phyloP scores from a whole-genome alignment of 2,888 invertebrate genomes.

The Aquatica leii region DNA sequence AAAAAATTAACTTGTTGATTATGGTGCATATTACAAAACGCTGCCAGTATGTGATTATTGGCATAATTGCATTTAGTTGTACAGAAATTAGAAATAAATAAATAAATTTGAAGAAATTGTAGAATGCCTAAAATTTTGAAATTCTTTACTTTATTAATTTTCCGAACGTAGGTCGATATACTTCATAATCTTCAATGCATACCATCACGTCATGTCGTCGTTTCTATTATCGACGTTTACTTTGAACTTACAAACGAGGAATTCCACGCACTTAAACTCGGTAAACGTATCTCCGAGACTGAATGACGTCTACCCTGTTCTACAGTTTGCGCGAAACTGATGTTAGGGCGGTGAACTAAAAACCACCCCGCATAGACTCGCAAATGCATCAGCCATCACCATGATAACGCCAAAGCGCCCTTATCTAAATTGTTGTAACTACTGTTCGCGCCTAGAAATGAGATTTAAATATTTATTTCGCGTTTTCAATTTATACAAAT shows the following conservation, averaged over 20 bases:
- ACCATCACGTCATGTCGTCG: constrained; percentile 1
- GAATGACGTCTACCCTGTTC: constrained; percentile 26
- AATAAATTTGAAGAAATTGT: neutral
- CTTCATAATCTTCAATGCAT: neutral
- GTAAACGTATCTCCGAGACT: constrained; percentile 23
- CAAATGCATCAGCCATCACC: constrained; percentile 35
- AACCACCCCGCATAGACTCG: constrained; percentile 31
- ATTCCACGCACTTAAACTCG: constrained; percentile 17
- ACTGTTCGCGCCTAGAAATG: constrained; percentile 9
- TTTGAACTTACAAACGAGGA: constrained; percentile 8
- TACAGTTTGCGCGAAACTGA: constrained; percentile 34
- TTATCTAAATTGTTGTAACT: constrained; percentile 19
- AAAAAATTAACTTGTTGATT: no score
- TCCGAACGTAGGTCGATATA: neutral
- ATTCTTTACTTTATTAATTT: constrained; percentile 10
- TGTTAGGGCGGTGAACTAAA: constrained; percentile 39
- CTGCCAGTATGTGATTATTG: no score
- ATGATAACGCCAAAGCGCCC: constrained; percentile 27
- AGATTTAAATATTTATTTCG: neutral
- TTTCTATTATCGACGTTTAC: constrained; percentile 5
- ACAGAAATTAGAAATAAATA: neutral
- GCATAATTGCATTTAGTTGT: neutral
- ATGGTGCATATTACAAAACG: no score
- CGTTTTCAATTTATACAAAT: neutral
- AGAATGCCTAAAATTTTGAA: neutral